Evolutionary conservation across 2,797 vertebrate species (phyloP), one percentile per base, ranked within the genome.

Genomic region (Streptopelia turtur): DNA sequence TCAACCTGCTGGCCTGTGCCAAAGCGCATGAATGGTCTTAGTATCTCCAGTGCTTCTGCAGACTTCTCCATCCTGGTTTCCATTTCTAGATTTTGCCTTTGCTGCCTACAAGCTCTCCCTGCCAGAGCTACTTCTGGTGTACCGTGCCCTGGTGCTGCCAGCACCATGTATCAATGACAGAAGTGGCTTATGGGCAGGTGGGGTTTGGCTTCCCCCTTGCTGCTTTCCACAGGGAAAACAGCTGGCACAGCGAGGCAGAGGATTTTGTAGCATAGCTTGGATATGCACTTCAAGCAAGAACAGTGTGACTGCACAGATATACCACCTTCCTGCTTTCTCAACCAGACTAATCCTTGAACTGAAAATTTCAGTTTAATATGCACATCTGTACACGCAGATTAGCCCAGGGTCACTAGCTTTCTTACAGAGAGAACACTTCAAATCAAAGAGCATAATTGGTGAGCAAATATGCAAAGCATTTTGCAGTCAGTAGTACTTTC

Each of bases 391-490:
- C n/a, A 9, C 24, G 68, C 53, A 94, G 47, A 83, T 95, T 83
- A 91, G 39, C 87, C 49, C 75, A 52, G 56, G 45, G 39, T 94
- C 64, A 39, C 91, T 92, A 96, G n/a, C 64, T 81, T 90, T 83
- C 68, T 71, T 71, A 57, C 8, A 64, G 60, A 87, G 65, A 57
- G 87, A 91, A 49, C 43, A 43, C 57, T 93, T 90, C 33, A 49
- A 72, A 85, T 87, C 56, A 64, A 94, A 87, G 52, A 92, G 33
- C 45, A 16, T 89, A 91, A 83, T 37, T 87, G 41, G 49, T 74
- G 57, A 80, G n/a, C 60, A 94, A 94, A 93, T 92, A 94, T 61
- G 84, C 35, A 56, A 91, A 82, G 60, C 91, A 94, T 94, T 94
- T 92, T 91, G 41, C 33, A 87, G 37, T 41, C 56, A n/a, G 47